These are phyloP conservation scores for Clarias batrachus DNA, from an alignment of 2,113 vertebrate genomes.

Conservation along the genomic window DNA sequence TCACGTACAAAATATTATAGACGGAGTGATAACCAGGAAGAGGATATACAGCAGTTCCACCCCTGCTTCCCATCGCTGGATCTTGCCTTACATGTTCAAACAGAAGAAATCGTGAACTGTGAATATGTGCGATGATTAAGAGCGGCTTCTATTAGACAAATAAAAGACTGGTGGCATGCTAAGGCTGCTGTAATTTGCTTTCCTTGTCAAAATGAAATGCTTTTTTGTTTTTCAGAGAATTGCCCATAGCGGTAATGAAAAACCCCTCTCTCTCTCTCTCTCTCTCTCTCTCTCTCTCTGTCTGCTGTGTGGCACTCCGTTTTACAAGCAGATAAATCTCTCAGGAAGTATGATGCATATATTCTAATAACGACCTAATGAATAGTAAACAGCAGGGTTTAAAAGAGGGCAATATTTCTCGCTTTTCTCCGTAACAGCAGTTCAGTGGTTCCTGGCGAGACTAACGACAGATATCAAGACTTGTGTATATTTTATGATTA, in stretches of 20 bases:
- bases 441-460: conserved; percentile 67
- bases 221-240: conserved; percentile 79
- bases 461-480: conserved; percentile 54
- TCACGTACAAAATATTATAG: not conserved
- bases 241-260: conserved; percentile 79
- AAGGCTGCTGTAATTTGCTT: conserved; percentile 77
- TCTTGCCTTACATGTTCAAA: conserved; percentile 58
- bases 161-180: conserved; percentile 72
- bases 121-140: conserved; percentile 53
- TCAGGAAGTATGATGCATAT: conserved; percentile 70
- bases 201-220: conserved; percentile 76
- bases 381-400: conserved; percentile 78
- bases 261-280: conserved; percentile 66
- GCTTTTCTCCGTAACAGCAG: conserved; percentile 66
- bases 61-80: conserved; percentile 56
- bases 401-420: conserved; percentile 71
- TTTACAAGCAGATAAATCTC: conserved; percentile 79
- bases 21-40: conserved; percentile 23
- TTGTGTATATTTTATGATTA: conserved; percentile 60
- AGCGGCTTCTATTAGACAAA: conserved; percentile 73
- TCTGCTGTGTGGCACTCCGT: conserved; percentile 70
- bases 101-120: not conserved
- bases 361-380: conserved; percentile 78
- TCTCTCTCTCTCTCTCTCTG: conserved; percentile 65
- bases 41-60: conserved; percentile 4